These are phyloP conservation scores for Mylabris phalerata DNA, from an alignment of 1,140 invertebrate species.

Conservation along the genomic window DNA sequence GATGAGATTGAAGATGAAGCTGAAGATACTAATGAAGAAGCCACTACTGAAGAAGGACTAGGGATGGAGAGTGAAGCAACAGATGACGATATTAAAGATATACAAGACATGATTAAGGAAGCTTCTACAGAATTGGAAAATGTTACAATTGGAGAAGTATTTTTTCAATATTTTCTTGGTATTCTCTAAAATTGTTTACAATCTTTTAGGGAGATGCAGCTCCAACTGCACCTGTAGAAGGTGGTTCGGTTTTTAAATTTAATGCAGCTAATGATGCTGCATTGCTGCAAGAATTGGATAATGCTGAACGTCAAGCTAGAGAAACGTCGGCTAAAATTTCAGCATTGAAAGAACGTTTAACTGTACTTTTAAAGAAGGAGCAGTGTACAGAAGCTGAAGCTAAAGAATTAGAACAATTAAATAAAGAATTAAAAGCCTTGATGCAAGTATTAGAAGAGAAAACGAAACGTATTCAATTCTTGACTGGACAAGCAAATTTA, in stretches of 20 bases:
- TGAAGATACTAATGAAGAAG: slow-evolving; percentile 29
- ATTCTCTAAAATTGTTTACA: no score
- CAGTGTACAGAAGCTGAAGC: slow-evolving; percentile 30
- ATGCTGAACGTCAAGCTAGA: slow-evolving; percentile 37
- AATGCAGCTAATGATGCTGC: slow-evolving; percentile 27
- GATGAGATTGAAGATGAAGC: slow-evolving; percentile 35
- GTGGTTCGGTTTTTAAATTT: slow-evolving; percentile 20
- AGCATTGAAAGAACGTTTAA: slow-evolving; percentile 34
- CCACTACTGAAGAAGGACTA: background rate
- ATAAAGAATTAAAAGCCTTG: slow-evolving; percentile 32
- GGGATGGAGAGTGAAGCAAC: no score
- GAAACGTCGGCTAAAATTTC: slow-evolving; percentile 34
- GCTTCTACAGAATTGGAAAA: slow-evolving; percentile 29
- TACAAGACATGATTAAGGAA: slow-evolving; percentile 33
- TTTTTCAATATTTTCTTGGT: background rate
- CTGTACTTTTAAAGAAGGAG: slow-evolving; percentile 29
- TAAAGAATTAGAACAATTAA: slow-evolving; percentile 36
- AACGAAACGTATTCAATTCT: slow-evolving; percentile 33
- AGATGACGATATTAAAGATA: slow-evolving; percentile 29
- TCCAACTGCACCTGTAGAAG: slow-evolving; percentile 4
- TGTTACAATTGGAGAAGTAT: slow-evolving; percentile 24
- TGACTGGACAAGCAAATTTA: slow-evolving; percentile 25
- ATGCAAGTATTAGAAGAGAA: slow-evolving; percentile 38
- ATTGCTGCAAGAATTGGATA: slow-evolving; percentile 37
- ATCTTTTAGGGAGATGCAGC: no score